Percentiles rank a stretch among this genome's conserved stretches.
These are phyloP conservation scores for Penaeus japonicus DNA, from an alignment of 1,140 invertebrate species.

Conservation along the genomic window DNA sequence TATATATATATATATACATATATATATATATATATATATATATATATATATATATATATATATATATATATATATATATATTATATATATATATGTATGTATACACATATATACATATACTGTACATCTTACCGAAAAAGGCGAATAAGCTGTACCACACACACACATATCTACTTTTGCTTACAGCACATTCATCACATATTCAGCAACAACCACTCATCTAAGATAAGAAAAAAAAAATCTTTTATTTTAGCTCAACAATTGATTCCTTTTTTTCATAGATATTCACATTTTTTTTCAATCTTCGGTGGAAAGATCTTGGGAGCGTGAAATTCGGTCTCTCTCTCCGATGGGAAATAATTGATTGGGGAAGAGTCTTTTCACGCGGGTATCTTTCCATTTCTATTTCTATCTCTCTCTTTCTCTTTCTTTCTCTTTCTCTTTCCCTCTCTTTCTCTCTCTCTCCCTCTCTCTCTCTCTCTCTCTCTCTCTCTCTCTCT, in stretches of 20 bases:
- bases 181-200: no score
- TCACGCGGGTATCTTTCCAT: not conserved
- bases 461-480: not conserved
- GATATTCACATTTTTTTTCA: no score
- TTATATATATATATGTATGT: not conserved
- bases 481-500: not conserved
- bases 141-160: not conserved
- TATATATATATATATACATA: not conserved
- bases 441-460: conserved; percentile 24
- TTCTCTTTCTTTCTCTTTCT: conserved; percentile 9
- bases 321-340: no score
- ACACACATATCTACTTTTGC: not conserved
- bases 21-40: not conserved
- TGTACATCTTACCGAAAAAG: no score
- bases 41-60: not conserved
- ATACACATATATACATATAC: not conserved
- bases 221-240: no score
- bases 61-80: not conserved
- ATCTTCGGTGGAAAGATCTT: no score
- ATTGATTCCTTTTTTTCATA: no score
- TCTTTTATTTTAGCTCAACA: no score
- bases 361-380: no score
- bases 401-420: conserved; percentile 14
- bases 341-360: no score
- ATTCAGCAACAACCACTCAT: no score